Conservation (phyloP, 1,140 invertebrate species). For the Caenorhabditis remanei region DNA sequence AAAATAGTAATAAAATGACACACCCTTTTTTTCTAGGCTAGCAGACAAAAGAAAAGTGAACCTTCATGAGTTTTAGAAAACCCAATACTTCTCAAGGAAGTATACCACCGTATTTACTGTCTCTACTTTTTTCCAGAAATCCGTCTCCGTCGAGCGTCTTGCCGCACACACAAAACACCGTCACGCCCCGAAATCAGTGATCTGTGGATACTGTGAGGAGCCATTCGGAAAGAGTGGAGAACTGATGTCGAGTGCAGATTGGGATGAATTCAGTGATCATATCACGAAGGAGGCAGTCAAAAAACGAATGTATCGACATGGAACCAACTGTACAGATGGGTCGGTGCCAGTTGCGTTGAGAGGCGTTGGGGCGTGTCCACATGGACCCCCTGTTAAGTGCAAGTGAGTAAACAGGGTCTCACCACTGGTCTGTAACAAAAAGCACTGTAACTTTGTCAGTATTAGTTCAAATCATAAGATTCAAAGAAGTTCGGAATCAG, state of each 20-base stretch:
- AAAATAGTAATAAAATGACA: too few relatives aligned
- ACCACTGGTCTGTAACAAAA: too few relatives aligned
- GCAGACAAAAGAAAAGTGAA: too few relatives aligned
- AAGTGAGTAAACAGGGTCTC: too few relatives aligned
- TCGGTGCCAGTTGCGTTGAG: slow-evolving; percentile 4
- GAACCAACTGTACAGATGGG: neutral
- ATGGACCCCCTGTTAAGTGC: slow-evolving; percentile 51
- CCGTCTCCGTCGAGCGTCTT: neutral
- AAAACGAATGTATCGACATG: slow-evolving; percentile 28
- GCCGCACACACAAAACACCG: neutral
- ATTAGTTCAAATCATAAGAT: too few relatives aligned
- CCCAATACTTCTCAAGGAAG: too few relatives aligned
- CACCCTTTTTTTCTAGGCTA: too few relatives aligned
- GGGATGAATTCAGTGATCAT: slow-evolving; percentile 37
- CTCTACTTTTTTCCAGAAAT: slow-evolving; percentile 11
- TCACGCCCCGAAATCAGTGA: slow-evolving; percentile 4
- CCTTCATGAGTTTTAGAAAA: too few relatives aligned
- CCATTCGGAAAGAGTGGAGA: slow-evolving; percentile 41
- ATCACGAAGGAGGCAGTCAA: neutral
- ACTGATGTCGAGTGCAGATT: neutral
- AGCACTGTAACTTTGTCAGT: too few relatives aligned
- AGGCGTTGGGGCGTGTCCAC: slow-evolving; percentile 35
- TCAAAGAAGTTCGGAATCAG: neutral
- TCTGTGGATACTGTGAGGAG: slow-evolving; percentile 36
- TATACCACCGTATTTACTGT: neutral